Percentiles rank a stretch among this genome's conserved stretches.
These are phyloP conservation scores for Collichthys lucidus DNA, from an alignment of 2,113 vertebrate genomes.

Conservation along the genomic window DNA sequence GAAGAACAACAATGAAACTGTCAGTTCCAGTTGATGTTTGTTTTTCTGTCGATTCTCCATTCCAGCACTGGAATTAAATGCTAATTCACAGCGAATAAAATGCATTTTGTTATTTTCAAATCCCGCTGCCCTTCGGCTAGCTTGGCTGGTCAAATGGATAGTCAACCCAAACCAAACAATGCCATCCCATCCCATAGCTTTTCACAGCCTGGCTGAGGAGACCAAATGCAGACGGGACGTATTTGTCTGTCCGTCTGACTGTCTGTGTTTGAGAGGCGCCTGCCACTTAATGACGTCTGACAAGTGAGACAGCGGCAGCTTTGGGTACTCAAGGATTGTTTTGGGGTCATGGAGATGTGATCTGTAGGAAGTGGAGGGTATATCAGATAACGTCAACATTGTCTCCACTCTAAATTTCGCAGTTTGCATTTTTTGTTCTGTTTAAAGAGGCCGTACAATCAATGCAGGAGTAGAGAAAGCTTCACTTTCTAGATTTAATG, in stretches of 20 bases:
- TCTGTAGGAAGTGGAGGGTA: slow-evolving; percentile 70
- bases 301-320: slow-evolving; percentile 70
- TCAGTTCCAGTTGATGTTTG: slow-evolving; percentile 39
- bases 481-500: not conserved
- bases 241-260: slow-evolving; percentile 60
- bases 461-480: not conserved
- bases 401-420: slow-evolving; percentile 57
- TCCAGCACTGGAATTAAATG: slow-evolving; percentile 21
- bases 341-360: slow-evolving; percentile 75
- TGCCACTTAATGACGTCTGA: slow-evolving; percentile 76
- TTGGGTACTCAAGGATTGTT: slow-evolving; percentile 73
- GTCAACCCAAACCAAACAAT: slow-evolving; percentile 22
- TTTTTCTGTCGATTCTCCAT: slow-evolving; percentile 31
- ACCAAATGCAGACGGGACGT: slow-evolving; percentile 39
- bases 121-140: not conserved
- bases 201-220: slow-evolving; percentile 30
- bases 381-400: slow-evolving; percentile 64
- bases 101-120: slow-evolving; percentile 7
- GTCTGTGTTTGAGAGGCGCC: slow-evolving; percentile 71
- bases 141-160: slow-evolving; percentile 15
- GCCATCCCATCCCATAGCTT: not conserved
- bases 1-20: slow-evolving; percentile 41
- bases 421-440: slow-evolving; percentile 18
- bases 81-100: not conserved
- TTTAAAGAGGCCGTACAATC: not conserved